These are phyloP conservation scores for Ichneumoninae sp. DNA, from an alignment of 2,888 invertebrate species.

Conservation along the genomic window DNA sequence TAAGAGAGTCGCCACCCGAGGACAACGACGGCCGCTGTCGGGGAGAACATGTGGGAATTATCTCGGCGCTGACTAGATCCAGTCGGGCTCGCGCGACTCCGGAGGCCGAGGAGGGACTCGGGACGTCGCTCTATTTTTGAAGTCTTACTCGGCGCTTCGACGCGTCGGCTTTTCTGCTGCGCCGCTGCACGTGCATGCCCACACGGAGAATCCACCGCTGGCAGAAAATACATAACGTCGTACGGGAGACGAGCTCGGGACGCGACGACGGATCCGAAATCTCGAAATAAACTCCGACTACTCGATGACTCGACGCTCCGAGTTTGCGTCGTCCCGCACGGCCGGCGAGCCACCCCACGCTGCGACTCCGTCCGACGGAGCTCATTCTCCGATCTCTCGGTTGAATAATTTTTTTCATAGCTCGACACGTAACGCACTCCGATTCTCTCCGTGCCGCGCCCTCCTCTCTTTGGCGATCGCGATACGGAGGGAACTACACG, in stretches of 20 bases:
- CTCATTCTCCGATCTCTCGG: slow-evolving; percentile 47
- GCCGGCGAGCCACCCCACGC: slow-evolving; percentile 1
- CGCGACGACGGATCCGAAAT: slow-evolving; percentile 32
- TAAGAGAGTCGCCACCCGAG: not conserved
- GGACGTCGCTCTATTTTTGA: slow-evolving; percentile 55
- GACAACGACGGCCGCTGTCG: not conserved
- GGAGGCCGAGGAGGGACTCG: not conserved
- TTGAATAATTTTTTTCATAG: slow-evolving; percentile 39
- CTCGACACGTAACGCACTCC: not conserved
- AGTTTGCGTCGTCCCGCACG: not conserved
- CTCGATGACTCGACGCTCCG: slow-evolving; percentile 48
- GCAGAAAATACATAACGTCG: slow-evolving; percentile 44
- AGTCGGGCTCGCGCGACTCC: not conserved
- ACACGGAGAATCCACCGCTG: not conserved
- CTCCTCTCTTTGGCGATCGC: not conserved
- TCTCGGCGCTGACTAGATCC: slow-evolving; percentile 24
- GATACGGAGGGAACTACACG: not conserved
- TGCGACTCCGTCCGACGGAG: not conserved
- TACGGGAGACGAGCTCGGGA: not conserved
- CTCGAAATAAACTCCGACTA: slow-evolving; percentile 63
- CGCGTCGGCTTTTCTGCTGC: slow-evolving; percentile 33
- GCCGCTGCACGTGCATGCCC: slow-evolving; percentile 16
- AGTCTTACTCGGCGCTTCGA: slow-evolving; percentile 28
- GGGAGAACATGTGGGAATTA: slow-evolving; percentile 22
- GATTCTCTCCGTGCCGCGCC: too few relatives aligned